phyloP scores from a whole-genome alignment of 2,113 vertebrate genomes.

The Tringa solitaria region DNA sequence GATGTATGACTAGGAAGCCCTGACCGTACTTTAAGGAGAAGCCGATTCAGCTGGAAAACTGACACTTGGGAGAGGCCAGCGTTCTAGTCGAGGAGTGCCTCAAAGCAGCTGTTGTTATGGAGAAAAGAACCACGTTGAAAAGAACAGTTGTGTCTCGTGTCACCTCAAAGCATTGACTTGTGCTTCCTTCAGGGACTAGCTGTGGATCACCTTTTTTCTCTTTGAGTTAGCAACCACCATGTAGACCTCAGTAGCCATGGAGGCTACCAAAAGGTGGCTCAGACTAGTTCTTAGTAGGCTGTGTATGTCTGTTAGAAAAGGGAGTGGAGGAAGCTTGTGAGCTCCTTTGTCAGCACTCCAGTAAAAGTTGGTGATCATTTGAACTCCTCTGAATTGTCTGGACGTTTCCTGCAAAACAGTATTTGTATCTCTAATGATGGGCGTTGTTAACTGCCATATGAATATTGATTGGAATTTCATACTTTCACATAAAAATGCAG shows the following conservation, averaged over 20 bases:
- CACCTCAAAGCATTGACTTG: background rate
- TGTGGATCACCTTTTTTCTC: background rate
- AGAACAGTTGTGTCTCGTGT: rapidly evolving
- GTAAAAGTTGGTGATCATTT: background rate
- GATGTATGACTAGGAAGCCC: rapidly evolving
- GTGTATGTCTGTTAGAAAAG: background rate
- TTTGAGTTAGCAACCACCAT: background rate
- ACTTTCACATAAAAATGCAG: background rate
- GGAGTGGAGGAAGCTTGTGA: background rate
- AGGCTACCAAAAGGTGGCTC: background rate
- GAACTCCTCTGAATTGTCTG: background rate
- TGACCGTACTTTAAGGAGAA: rapidly evolving
- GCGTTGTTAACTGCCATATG: background rate
- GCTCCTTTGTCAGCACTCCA: background rate
- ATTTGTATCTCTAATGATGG: background rate
- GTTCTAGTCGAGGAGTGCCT: background rate
- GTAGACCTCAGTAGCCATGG: background rate
- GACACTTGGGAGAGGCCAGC: background rate
- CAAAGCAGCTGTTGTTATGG: rapidly evolving
- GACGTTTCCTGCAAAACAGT: background rate
- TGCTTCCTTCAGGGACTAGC: background rate
- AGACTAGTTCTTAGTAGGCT: background rate
- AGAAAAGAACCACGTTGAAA: rapidly evolving
- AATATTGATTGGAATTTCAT: background rate
- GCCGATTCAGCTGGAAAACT: background rate